Evolutionary conservation across 2,113 vertebrate genomes (phyloP).

Genomic region (Catharus bicknelli): DNA sequence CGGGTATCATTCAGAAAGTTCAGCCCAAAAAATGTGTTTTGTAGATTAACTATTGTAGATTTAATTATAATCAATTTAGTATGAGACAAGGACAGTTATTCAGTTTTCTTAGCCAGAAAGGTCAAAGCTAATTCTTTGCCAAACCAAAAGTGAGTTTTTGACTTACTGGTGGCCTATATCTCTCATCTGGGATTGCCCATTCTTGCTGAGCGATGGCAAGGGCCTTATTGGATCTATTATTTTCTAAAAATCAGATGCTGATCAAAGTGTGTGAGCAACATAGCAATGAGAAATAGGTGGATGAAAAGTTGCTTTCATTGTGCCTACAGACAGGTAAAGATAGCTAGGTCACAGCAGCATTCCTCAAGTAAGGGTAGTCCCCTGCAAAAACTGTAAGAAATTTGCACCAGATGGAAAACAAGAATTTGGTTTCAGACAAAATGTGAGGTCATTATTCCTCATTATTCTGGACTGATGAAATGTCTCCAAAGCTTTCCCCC

Average conservation of each 20-base stretch:
- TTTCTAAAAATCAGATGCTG: neutral
- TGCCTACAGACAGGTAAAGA: neutral
- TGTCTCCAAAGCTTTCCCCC: neutral
- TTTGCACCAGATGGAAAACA: neutral
- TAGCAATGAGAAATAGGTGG: neutral
- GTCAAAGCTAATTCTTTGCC: neutral
- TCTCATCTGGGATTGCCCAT: neutral
- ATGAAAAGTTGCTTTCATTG: neutral
- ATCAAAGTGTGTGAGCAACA: neutral
- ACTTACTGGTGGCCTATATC: neutral
- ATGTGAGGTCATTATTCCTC: neutral
- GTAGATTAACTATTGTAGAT: neutral
- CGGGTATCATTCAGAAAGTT: neutral
- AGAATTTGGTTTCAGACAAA: neutral
- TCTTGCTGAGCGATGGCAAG: neutral
- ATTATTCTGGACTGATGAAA: neutral
- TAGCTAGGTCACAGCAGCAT: neutral
- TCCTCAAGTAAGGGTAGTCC: neutral
- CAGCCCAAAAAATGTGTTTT: neutral
- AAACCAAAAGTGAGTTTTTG: neutral
- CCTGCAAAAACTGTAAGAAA: neutral
- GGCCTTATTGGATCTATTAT: neutral
- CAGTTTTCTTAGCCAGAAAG: neutral
- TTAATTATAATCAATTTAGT: neutral
- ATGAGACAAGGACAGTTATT: neutral